Evolutionary conservation across 2,113 vertebrate species (phyloP).

Genomic region (Dromas ardeola): DNA sequence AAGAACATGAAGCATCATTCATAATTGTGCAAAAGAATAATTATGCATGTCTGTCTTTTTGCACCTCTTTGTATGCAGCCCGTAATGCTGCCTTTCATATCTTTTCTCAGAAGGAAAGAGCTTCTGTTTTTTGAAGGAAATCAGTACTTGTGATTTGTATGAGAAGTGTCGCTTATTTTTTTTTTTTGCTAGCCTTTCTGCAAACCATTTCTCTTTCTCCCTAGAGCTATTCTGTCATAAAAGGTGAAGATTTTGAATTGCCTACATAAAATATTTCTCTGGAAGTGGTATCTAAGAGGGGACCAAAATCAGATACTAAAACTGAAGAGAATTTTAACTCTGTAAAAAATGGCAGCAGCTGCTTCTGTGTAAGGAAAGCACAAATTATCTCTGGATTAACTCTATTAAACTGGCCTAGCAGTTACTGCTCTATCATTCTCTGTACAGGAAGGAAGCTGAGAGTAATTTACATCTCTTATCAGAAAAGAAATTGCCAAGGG

Average conservation of each 20-base stretch:
- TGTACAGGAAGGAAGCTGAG: slow-evolving; percentile 30
- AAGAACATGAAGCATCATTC: neutral
- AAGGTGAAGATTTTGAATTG: slow-evolving; percentile 52
- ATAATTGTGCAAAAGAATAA: neutral
- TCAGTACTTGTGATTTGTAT: neutral
- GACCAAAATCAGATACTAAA: slow-evolving; percentile 34
- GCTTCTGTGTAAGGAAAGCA: slow-evolving; percentile 16
- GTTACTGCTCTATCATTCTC: neutral
- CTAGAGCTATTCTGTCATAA: slow-evolving; percentile 30
- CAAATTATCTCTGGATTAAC: slow-evolving; percentile 44
- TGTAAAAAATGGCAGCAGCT: slow-evolving; percentile 11
- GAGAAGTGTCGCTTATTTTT: neutral
- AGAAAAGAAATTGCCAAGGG: slow-evolving; percentile 8
- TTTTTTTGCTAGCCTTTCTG: slow-evolving; percentile 1
- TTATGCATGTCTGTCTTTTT: neutral
- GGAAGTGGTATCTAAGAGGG: neutral
- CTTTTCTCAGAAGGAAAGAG: neutral
- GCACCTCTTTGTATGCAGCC: slow-evolving; percentile 21
- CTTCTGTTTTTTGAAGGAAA: slow-evolving; percentile 18
- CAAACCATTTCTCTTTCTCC: slow-evolving; percentile 39
- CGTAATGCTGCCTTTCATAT: neutral
- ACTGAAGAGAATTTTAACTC: slow-evolving; percentile 29
- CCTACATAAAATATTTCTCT: slow-evolving; percentile 21
- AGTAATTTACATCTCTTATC: slow-evolving; percentile 47
- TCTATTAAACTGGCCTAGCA: neutral